Conservation (phyloP, 2,113 vertebrate genomes). For the Centrocercus urophasianus region DNA sequence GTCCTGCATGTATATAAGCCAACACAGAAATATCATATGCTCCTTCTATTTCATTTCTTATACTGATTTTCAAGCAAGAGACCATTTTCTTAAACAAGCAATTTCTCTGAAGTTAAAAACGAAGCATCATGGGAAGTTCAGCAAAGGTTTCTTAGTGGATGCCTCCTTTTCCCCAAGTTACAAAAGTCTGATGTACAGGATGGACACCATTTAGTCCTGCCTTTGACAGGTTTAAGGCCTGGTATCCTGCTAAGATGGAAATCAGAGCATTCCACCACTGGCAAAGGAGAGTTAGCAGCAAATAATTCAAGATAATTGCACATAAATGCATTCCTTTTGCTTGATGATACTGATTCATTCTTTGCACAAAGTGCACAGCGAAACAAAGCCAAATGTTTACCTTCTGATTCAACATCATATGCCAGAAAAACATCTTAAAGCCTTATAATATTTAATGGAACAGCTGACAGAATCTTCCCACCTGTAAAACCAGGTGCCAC, state of each 20-base stretch:
- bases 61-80: not conserved
- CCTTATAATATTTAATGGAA: not conserved
- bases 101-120: not conserved
- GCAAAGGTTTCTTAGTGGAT: not conserved
- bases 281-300: not conserved
- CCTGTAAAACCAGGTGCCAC: not conserved
- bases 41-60: not conserved
- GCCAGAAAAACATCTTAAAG: not conserved
- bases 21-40: not conserved
- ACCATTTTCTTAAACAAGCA: not conserved
- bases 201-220: not conserved
- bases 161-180: not conserved
- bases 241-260: not conserved
- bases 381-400: conserved; percentile 6
- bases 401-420: not conserved
- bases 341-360: not conserved
- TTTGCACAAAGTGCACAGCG: not conserved
- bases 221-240: not conserved
- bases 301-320: conserved; percentile 18
- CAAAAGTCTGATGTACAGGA: not conserved
- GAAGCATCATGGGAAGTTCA: not conserved
- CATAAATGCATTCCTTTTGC: not conserved
- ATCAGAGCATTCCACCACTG: not conserved
- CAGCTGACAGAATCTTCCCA: not conserved
- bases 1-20: not conserved